Evolutionary conservation across 2,113 vertebrate species (phyloP), one percentile per base, ranked within the genome.

Genomic region (Clinocottus analis): DNA sequence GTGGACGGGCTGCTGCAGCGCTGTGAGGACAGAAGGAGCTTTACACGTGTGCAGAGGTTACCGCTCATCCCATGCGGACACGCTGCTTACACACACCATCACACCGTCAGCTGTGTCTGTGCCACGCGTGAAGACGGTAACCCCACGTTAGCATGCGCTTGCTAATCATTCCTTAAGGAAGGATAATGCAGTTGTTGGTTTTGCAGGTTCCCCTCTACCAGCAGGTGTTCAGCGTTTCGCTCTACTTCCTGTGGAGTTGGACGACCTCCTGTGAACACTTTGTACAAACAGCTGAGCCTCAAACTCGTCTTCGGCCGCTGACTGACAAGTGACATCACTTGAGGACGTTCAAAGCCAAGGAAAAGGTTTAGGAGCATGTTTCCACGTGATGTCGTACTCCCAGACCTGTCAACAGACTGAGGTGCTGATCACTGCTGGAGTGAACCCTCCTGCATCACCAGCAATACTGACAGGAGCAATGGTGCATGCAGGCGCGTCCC

Each of bases 1-100:
- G 97, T 99, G 0, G 98, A 96, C 0, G 97, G 97, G 78, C 95
- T 97, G 87, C 97, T 98, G 89, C 97, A 93, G 56, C 95, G 95
- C 98, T 99, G 95, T 1, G 55, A 68, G 5, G 58, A 67, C n/a
- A 69, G 31, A 6, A 27, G 49, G 1, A 60, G 17, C 29, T 19
- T 55, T 16, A 4, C 0, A 21, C 12, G 5, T 41, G 31, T 56
- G 39, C 3, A 61, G 25, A n/a, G 1, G 21, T 77, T 37, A 56
- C 80, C 80, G 60, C 73, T 80, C 55, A 75, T 77, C 43, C 61
- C 35, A 81, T 61, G 58, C 6, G 31, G 45, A 75, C 56, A 2
- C 55, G 19, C 43, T 60, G 10, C 6, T 51, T 35, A 12, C 5
- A 23, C 21, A 19, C 23, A 72, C 10, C 17, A 29, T 47, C 29